Base-by-base conservation (phyloP, 2,113 vertebrate genomes). In the Toxotes chatareus region DNA sequence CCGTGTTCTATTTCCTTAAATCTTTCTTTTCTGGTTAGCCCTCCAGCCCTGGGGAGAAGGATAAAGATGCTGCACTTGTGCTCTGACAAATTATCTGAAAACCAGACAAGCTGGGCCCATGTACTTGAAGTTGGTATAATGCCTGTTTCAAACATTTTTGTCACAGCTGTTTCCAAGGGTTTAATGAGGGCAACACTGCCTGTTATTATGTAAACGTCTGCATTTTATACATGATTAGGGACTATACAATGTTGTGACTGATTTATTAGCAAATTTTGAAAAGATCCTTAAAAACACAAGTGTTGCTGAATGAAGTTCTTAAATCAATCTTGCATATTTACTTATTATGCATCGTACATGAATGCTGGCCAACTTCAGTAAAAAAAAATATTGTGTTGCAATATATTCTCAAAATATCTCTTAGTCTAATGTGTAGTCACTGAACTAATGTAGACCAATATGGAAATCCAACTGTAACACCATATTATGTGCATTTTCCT, bases 1-100 rank as follows among this genome's bases (percentile, higher is more conserved):
- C n/a, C 31, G 49, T 68, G 74, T 60, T 73, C 64, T 13, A 11
- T 49, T 69, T 62, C 57, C 23, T 62, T 67, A 17, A 78, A 62
- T 53, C 51, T 46, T 13, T 36, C 5, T 53, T 81, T 47, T 76
- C 44, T 78, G 69, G 60, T 76, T 68, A 51, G 6, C 21, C 62
- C 46, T 67, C 10, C 32, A 72, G 66, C 13, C n/a, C 49, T n/a
- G 46, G 14, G 21, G 21, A 67, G 46, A 23, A 12, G 1, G 19
- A 64, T 8, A 70, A 32, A 27, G 31, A 49, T 34, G 36, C 42
- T 51, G 19, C 21, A 17, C 32, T 73, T 6, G 21, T 32, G 7
- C 17, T 65, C 19, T 63, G 17, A 27, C 10, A 46, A 44, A 77
- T 27, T 1, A 34, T 21, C 17, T 47, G 38, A 44, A 17, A 47